Evolutionary conservation across 2,113 vertebrate genomes (phyloP).

Genomic region (Octodon degus): DNA sequence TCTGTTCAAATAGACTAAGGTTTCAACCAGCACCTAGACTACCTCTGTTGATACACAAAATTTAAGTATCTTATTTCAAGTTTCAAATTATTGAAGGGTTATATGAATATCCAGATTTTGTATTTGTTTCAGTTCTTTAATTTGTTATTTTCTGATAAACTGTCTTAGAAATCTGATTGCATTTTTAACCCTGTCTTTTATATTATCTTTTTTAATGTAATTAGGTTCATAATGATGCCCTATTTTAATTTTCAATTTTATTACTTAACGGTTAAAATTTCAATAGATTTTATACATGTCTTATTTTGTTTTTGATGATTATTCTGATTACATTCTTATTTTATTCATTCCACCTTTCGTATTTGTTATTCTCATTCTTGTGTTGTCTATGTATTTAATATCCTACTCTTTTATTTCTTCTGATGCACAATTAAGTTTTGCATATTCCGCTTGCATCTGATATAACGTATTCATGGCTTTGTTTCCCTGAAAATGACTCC

Average conservation of each 20-base stretch:
- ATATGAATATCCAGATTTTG: background rate
- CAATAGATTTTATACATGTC: background rate
- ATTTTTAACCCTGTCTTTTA: background rate
- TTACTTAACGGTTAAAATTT: slow-evolving; percentile 34
- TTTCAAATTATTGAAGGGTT: background rate
- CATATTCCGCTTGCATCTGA: background rate
- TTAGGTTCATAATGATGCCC: background rate
- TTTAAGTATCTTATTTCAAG: background rate
- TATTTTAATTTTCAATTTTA: background rate
- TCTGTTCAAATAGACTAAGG: background rate
- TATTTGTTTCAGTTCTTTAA: background rate
- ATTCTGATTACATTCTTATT: background rate
- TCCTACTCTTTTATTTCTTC: background rate
- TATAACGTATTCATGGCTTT: background rate
- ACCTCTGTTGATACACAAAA: background rate
- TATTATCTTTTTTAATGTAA: background rate
- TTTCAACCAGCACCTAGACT: too few relatives aligned
- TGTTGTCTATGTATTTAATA: background rate
- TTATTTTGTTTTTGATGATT: background rate
- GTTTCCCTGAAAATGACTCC: background rate
- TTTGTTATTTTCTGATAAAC: background rate
- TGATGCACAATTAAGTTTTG: background rate
- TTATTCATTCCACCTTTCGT: background rate
- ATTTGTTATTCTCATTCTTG: background rate
- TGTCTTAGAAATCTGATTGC: background rate